Evolutionary conservation across 2,888 invertebrate genomes (phyloP), one percentile per base, ranked within the genome.

Genomic region (Adelphocoris suturalis): DNA sequence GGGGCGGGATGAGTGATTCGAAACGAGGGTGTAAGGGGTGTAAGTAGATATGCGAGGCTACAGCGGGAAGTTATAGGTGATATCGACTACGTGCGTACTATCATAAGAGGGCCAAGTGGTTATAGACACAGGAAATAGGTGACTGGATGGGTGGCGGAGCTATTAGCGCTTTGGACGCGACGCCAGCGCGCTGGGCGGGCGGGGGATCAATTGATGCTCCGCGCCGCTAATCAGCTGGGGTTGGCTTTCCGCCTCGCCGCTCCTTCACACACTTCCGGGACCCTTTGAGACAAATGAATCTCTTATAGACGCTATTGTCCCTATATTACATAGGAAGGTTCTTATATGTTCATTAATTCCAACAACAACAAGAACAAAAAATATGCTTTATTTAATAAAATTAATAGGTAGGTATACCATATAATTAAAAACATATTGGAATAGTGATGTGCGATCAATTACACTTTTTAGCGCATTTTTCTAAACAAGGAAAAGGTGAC

Each of bases 101-200:
- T 2, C 2, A 16, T 11, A 5, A 16, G 52, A 52, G 52, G 52
- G 16, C 52, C 14, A 14, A 52, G 52, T 52, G 9, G 61, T 19
- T 19, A n/a, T 19, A 19, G 61, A 61, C 61, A 61, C n/a, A 61
- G 61, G 61, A 61, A 61, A 61, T 61, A 61, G 61, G 61, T 61
- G 61, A 61, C 61, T 61, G 61, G 61, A 61, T 61, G 61, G 16
- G 61, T 61, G 61, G 19, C 61, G 37, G 37, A 37, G 19, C 61
- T 61, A 61, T 61, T 61, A 61, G 16, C 61, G 61, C 61, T 16
- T 61, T n/a, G 61, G 61, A 3, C 61, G 52, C 52, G 52, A 52
- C 52, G 52, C 52, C 16, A 52, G 14, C 52, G 52, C 52, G 5
- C 52, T 52, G 14, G 61, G n/a, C 61, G 61, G 61, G n/a, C 2